Conservation (phyloP, 2,797 vertebrate genomes). For the Labroides dimidiatus region DNA sequence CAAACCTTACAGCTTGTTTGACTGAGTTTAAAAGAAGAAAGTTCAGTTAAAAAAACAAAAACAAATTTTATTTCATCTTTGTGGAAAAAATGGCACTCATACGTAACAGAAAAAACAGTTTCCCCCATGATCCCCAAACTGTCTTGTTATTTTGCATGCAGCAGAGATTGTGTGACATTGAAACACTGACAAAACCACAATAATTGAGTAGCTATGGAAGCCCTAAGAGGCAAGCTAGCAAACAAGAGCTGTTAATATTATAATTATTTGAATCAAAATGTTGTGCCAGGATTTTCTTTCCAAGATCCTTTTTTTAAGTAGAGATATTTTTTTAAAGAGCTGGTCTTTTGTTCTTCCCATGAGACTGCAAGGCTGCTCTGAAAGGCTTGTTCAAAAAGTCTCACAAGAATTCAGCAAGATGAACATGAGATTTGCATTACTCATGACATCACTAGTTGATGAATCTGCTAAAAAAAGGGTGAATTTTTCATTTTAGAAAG, state of each 20-base stretch:
- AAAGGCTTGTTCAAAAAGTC: too few species aligned
- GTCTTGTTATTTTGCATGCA: constrained; percentile 6
- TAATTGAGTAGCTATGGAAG: neutral
- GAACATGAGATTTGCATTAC: too few species aligned
- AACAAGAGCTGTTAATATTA: neutral
- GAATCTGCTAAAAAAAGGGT: too few species aligned
- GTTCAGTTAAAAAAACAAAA: constrained; percentile 28
- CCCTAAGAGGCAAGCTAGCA: neutral
- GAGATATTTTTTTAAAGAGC: too few species aligned
- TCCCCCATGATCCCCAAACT: constrained; percentile 20
- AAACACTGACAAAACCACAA: neutral
- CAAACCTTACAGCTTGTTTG: neutral
- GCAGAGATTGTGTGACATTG: neutral
- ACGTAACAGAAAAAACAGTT: constrained; percentile 34
- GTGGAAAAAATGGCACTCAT: constrained; percentile 42
- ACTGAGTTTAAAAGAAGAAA: constrained; percentile 3
- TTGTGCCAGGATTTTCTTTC: neutral
- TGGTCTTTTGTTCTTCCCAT: too few species aligned
- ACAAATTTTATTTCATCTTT: constrained; percentile 45
- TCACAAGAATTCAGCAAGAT: too few species aligned
- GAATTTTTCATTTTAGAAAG: too few species aligned
- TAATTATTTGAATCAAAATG: neutral
- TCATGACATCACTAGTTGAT: too few species aligned
- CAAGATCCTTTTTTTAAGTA: neutral
- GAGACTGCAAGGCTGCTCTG: too few species aligned